phyloP scores from a whole-genome alignment of 2,888 invertebrate species.

The Drosophila meridiana region DNA sequence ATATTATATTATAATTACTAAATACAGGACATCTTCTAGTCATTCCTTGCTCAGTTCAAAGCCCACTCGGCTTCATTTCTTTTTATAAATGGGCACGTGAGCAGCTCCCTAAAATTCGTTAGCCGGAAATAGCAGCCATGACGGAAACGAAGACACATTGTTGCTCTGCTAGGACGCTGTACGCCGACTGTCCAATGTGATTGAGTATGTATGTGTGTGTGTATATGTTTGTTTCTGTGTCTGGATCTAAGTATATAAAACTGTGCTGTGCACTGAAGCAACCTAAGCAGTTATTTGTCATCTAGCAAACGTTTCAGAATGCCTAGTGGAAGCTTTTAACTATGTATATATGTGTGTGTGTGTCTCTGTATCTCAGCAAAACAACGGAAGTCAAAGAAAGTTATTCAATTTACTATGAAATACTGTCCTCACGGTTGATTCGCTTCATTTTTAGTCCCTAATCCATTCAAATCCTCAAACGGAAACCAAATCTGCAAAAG shows the following conservation, averaged over 20 bases:
- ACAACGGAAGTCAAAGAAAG: slow-evolving; percentile 70
- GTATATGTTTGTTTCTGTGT: slow-evolving; percentile 4
- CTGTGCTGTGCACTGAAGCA: slow-evolving; percentile 22
- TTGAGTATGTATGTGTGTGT: slow-evolving; percentile 1
- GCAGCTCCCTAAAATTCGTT: slow-evolving; percentile 65
- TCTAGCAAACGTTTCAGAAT: slow-evolving; percentile 58
- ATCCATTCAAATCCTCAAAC: not conserved
- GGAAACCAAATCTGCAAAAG: not conserved
- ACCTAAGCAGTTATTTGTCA: slow-evolving; percentile 70
- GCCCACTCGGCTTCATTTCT: slow-evolving; percentile 8
- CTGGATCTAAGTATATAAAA: slow-evolving; percentile 25
- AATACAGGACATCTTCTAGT: slow-evolving; percentile 6
- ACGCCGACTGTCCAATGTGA: slow-evolving; percentile 29
- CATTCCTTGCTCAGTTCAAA: not conserved
- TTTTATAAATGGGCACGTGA: slow-evolving; percentile 53
- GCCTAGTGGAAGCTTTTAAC: slow-evolving; percentile 48
- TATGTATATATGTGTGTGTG: slow-evolving; percentile 14
- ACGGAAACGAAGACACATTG: slow-evolving; percentile 79
- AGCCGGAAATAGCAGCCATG: slow-evolving; percentile 74
- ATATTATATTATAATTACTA: not conserved
- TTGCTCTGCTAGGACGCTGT: slow-evolving; percentile 44
- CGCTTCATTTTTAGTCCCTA: slow-evolving; percentile 3
- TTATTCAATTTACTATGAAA: slow-evolving; percentile 69
- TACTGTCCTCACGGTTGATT: slow-evolving; percentile 4
- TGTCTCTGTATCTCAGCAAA: slow-evolving; percentile 36